Evolutionary conservation across 2,113 vertebrate species (phyloP), one percentile per base, ranked within the genome.

Genomic region (Oryzias melastigma): DNA sequence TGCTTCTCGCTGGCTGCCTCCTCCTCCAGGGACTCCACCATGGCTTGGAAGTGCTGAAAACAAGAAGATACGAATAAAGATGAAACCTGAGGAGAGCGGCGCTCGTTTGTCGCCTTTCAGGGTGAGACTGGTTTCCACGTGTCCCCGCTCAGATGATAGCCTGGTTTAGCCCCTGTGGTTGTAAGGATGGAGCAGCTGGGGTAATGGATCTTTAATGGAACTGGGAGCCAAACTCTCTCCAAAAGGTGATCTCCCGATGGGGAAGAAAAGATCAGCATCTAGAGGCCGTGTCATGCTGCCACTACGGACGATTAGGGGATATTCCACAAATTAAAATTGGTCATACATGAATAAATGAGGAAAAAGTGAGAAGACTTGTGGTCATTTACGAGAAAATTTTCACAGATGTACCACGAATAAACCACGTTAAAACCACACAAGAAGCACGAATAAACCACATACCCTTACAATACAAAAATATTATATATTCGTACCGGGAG

Each of bases 1-100:
- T 98, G 96, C 85, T 98, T 98, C 90, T 99, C 96, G 0, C 95
- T 96, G 4, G 97, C 97, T 18, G 96, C 95, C 76, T 98, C 96
- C 67, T 98, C 96, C 88, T 99, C 97, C 58, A 99, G 91, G 8
- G 96, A 96, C 82, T 97, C 96, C 57, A 98, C 94, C 93, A 96
- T 96, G 0, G 95, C 93, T 81, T 98, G 95, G 91, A 98, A 99
- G 84, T 97, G 95, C 96, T 98, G 49, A 1, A 57, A 61, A 60
- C 48, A 61, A 51, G 72, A 22, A 62, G 1, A 46, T 49, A 44
- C 27, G 27, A 8, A 57, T 6, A 46, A 46, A 46, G 16, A 46
- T 4, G 17, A 17, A 7, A 7, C 16, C 10, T 10, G 19, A 13
- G 14, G 7, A 53, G 24, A 12, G 14, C 19, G 13, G 29, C 17